Evolutionary conservation across 92 coral and sea anemone species (phyloP), one percentile per base, ranked within the genome.

Genomic region (Palythoa caribaeorum): DNA sequence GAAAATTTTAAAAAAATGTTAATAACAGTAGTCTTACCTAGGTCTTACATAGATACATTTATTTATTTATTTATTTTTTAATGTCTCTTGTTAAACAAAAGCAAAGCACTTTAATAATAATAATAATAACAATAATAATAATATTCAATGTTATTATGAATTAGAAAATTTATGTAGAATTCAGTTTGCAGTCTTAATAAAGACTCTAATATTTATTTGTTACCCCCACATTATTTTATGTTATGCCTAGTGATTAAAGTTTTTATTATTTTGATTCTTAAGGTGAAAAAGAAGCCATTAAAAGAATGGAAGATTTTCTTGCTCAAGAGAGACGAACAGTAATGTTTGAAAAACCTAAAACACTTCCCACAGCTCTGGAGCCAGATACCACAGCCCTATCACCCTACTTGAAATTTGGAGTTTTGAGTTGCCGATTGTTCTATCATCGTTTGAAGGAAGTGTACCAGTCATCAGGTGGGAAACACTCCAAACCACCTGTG

Each of bases 301-400:
- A 76, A 37, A 52, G 80, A 44, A 76, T 76, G 80, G 80, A 76
- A 76, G 80, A 76, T 76, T 76, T 76, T 10, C 80, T 76, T 76
- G 60, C 80, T 9, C 80, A 76, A 52, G 9, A 76, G 80, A 76
- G 21, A 20, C 80, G 80, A 3, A 76, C 80, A 6, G 65, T 76
- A 53, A 94, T 85, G 76, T 94, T 94, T 92, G 96, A 94, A 70
- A 94, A 94, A 86, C 96, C 96, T 13, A 89, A 92, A 57, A 94
- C 96, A 48, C 76, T 92, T 5, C 94, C 96, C 62, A 94, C 92
- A 83, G 90, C 94, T 35, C 44, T 94, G 11, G 90, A 94, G 88
- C 96, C 96, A 15, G 92, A 94, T 53, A 94, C 96, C 11, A 94
- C 96, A 63, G 96, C 92, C 38, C 83, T 94, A 1, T 92, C 94